phyloP scores from a whole-genome alignment of 2,888 invertebrate species.

The Caradrina kadenii region DNA sequence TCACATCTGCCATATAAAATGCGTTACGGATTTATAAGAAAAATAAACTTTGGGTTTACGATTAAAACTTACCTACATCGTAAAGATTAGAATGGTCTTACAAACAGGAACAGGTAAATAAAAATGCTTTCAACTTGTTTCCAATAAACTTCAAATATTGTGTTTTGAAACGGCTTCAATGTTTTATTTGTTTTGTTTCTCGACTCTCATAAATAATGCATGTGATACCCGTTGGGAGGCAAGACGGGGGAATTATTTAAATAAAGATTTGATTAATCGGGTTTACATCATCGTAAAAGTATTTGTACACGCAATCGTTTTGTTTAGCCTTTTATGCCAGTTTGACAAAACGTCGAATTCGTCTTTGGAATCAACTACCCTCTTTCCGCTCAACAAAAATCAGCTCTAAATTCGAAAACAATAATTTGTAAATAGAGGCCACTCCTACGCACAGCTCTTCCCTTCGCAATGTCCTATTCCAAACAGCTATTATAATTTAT shows the following conservation, averaged over 20 bases:
- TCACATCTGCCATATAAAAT: no score
- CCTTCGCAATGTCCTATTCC: conserved; percentile 22
- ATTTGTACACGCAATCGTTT: conserved; percentile 2
- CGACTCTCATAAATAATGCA: conserved; percentile 46
- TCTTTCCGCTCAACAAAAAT: not conserved
- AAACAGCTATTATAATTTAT: conserved; percentile 31
- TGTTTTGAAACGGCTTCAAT: conserved; percentile 40
- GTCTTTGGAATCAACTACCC: not conserved
- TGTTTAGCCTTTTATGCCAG: not conserved
- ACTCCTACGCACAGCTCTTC: conserved; percentile 32
- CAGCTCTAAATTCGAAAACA: conserved; percentile 18
- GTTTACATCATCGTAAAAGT: conserved; percentile 25
- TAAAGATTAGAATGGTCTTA: conserved; percentile 2
- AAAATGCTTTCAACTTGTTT: conserved; percentile 35
- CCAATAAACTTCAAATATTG: conserved; percentile 42
- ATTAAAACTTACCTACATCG: not conserved
- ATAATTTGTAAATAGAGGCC: conserved; percentile 25
- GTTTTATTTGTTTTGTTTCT: conserved; percentile 54
- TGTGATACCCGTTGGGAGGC: conserved; percentile 34
- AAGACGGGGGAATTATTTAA: conserved; percentile 43
- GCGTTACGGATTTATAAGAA: no score
- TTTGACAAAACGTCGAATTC: not conserved
- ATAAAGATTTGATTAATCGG: conserved; percentile 37
- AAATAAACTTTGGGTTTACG: not conserved
- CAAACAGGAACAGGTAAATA: conserved; percentile 28